These are phyloP conservation scores for Polyommatus iphigenia DNA, from an alignment of 2,888 invertebrate species.

Conservation along the genomic window DNA sequence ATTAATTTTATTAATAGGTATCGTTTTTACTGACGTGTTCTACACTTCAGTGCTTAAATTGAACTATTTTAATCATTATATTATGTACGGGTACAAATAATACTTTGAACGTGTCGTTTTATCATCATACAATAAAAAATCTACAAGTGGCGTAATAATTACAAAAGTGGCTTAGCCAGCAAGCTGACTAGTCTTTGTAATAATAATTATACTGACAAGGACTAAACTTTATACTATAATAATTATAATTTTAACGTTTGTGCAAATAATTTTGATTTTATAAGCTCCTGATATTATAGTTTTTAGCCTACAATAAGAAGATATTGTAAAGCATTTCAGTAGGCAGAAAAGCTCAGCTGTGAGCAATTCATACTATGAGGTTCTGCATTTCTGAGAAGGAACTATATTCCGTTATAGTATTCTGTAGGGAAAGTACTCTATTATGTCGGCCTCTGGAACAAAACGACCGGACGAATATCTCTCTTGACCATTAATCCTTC, in stretches of 20 bases:
- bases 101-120: neutral
- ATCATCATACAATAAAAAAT: neutral
- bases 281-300: neutral
- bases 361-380: neutral
- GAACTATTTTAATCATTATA: no score
- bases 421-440: neutral
- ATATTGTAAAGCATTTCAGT: neutral
- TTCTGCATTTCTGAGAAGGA: neutral
- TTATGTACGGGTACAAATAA: neutral
- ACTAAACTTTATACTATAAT: neutral
- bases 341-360: neutral
- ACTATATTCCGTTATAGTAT: neutral
- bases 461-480: constrained; percentile 66
- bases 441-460: constrained; percentile 44
- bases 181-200: no score
- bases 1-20: constrained; percentile 5
- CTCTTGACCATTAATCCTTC: constrained; percentile 64
- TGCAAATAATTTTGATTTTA: no score
- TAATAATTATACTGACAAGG: neutral
- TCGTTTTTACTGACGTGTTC: neutral
- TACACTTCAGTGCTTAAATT: no score
- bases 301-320: no score
- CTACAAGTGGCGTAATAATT: no score
- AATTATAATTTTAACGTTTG: neutral
- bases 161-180: no score